These are phyloP conservation scores for Polyommatus iphigenia DNA, from an alignment of 2,888 invertebrate genomes.

Conservation along the genomic window DNA sequence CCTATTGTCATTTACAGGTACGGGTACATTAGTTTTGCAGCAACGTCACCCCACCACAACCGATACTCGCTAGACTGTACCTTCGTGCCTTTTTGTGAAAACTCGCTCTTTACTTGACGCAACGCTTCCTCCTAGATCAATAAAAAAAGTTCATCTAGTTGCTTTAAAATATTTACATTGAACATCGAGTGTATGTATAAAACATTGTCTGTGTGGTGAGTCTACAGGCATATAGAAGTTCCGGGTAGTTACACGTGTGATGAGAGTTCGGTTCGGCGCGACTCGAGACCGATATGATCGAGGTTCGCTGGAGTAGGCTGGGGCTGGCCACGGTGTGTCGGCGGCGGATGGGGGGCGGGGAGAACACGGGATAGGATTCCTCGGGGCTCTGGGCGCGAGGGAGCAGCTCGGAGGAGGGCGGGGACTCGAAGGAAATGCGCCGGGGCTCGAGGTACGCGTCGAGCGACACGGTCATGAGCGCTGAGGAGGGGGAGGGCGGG, in stretches of 20 bases:
- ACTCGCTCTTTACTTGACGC: slow-evolving; percentile 54
- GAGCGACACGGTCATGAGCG: slow-evolving; percentile 89
- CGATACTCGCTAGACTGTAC: slow-evolving; percentile 52
- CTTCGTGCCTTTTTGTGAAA: slow-evolving; percentile 68
- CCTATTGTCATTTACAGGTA: slow-evolving; percentile 21
- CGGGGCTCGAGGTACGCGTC: slow-evolving; percentile 93
- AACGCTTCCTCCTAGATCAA: slow-evolving; percentile 60
- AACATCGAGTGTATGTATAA: slow-evolving; percentile 40
- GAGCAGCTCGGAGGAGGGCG: slow-evolving; percentile 86
- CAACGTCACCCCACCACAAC: slow-evolving; percentile 48
- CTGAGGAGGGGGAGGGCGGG: slow-evolving; percentile 91
- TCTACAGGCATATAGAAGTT: slow-evolving; percentile 31
- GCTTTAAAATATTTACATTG: slow-evolving; percentile 72
- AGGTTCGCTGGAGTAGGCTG: slow-evolving; percentile 83
- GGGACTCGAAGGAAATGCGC: slow-evolving; percentile 89
- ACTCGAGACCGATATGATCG: slow-evolving; percentile 88
- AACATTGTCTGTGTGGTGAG: slow-evolving; percentile 30
- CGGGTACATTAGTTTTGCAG: slow-evolving; percentile 4
- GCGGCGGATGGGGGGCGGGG: slow-evolving; percentile 89
- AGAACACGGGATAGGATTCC: slow-evolving; percentile 92
- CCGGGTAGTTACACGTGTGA: slow-evolving; percentile 90
- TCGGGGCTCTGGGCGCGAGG: slow-evolving; percentile 86
- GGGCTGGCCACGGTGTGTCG: slow-evolving; percentile 78
- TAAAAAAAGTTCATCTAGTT: slow-evolving; percentile 51
- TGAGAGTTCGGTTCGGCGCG: slow-evolving; percentile 87